Evolutionary conservation across 2,888 invertebrate species (phyloP).

Genomic region (Epinotia ramella): DNA sequence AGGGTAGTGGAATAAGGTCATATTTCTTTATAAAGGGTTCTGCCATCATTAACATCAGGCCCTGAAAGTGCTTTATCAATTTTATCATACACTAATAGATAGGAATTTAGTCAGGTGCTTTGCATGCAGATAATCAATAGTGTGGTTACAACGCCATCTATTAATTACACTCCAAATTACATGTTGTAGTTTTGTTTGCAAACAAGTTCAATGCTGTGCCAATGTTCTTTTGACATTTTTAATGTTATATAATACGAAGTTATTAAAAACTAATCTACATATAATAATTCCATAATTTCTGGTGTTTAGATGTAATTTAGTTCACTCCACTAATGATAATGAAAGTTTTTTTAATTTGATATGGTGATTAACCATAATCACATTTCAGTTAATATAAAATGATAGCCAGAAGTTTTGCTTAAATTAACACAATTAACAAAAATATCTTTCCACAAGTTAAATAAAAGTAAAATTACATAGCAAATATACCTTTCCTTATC

Average conservation of each 20-base stretch:
- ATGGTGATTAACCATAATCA: neutral
- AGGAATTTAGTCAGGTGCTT: conserved; percentile 6
- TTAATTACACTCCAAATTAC: conserved; percentile 24
- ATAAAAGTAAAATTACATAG: neutral
- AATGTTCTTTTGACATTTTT: neutral
- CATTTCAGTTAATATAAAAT: neutral
- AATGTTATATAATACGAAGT: neutral
- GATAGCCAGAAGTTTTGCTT: neutral
- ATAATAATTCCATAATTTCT: neutral
- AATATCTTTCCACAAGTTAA: too few species aligned
- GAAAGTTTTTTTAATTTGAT: neutral
- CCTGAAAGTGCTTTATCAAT: neutral
- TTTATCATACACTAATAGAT: neutral
- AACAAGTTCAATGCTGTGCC: conserved; percentile 22
- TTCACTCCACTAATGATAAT: neutral
- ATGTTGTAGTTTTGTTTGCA: conserved; percentile 39
- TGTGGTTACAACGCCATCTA: conserved; percentile 35
- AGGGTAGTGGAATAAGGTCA: neutral
- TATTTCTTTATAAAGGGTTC: neutral
- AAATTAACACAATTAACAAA: too few species aligned
- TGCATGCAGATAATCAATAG: conserved; percentile 33
- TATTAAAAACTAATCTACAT: neutral
- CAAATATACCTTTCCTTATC: neutral
- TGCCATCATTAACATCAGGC: neutral
- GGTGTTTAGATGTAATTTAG: neutral